Base-by-base conservation (phyloP, 2,888 invertebrate genomes). In the Mimachlamys varia region DNA sequence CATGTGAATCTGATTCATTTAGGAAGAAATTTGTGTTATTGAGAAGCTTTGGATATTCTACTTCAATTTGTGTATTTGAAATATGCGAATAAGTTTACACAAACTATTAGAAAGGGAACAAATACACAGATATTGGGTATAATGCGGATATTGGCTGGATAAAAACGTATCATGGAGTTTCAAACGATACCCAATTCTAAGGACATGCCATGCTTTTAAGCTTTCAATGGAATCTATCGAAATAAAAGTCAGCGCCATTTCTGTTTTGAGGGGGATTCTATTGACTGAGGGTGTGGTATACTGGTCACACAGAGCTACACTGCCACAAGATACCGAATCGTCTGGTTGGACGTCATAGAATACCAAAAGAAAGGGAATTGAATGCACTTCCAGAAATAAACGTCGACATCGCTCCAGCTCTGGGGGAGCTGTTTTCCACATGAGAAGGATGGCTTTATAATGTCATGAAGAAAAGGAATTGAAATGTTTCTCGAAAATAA, bases 401-500 rank as follows among this genome's bases (percentile, higher is more conserved):
- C 4, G 62, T 33, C 76, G 33, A 76, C 19, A 22, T 76, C 76
- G 33, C 5, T 76, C 33, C 33, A 76, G 76, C 76, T 76, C 76
- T 33, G 27, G 76, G 76, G 76, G 76, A 27, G 76, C 33, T 76
- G 76, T 76, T 19, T 76, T 76, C 76, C 76, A 76, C 76, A 76
- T 76, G 76, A 76, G 76, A 33, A 76, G 76, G 76, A 76, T 33
- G 76, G 27, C 76, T 76, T 76, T 76, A 76, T 76, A 33, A 76
- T 76, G 33, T 76, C 27, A 27, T 76, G 76, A 33, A 76, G 76
- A 76, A 76, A 76, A 27, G 76, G 76, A 33, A 76, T 76, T 76
- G 76, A 76, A 76, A 76, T 76, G 76, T 76, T 76, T 76, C 76
- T 76, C 76, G 76, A 76, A 76, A 76, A 76, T 76, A 76, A 76